Conservation (phyloP, 2,113 vertebrate genomes). For the Cavia porcellus region DNA sequence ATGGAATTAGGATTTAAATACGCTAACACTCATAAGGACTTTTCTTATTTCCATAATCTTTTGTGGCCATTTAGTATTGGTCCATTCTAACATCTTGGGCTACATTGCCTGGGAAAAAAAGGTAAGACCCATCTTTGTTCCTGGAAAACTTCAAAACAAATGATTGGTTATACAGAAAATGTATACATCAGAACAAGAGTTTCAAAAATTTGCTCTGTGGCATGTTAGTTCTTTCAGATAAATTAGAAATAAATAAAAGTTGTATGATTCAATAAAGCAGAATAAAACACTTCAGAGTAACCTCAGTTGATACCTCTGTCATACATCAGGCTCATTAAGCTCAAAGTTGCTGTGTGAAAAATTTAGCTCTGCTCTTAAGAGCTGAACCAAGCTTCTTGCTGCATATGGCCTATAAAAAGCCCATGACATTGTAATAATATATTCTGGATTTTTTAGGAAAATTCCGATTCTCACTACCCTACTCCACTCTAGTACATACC, state of each 20-base stretch:
- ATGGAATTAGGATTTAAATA: slow-evolving; percentile 33
- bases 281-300: slow-evolving; percentile 18
- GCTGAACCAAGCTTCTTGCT: not conserved
- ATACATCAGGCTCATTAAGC: not conserved
- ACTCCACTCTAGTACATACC: not conserved
- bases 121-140: slow-evolving; percentile 49
- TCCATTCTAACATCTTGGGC: slow-evolving; percentile 10
- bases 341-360: slow-evolving; percentile 41
- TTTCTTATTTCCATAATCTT: slow-evolving; percentile 36
- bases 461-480: not conserved
- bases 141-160: slow-evolving; percentile 40
- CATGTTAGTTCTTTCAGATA: not conserved
- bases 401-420: slow-evolving; percentile 1
- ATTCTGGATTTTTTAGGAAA: slow-evolving; percentile 45
- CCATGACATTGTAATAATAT: not conserved
- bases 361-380: slow-evolving; percentile 32
- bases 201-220: slow-evolving; percentile 37
- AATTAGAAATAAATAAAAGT: not conserved
- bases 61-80: slow-evolving; percentile 37
- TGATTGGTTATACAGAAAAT: slow-evolving; percentile 40
- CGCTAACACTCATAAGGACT: slow-evolving; percentile 4
- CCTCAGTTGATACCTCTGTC: not conserved
- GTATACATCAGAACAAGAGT: not conserved
- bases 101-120: slow-evolving; percentile 12
- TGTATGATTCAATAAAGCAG: slow-evolving; percentile 44